Evolutionary conservation across 2,888 invertebrate genomes (phyloP), one percentile per base, ranked within the genome.

Genomic region (Epsilonema sp.): DNA sequence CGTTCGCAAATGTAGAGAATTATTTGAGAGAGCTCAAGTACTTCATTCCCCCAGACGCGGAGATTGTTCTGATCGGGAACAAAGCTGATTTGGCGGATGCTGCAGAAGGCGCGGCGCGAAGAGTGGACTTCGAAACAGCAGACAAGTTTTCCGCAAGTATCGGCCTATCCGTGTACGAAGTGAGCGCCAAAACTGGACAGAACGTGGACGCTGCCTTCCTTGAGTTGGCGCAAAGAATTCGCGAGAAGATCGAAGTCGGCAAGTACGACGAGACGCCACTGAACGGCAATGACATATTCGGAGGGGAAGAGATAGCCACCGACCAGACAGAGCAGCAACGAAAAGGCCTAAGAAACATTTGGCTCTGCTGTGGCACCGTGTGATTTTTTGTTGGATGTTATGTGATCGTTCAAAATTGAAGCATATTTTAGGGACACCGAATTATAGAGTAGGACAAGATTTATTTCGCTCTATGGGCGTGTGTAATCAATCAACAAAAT

Each of bases 81-180:
- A 50, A 50, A 26, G 39, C 49, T 4, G 50, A 50, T 46, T 43
- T 50, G n/a, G 4, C 26, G 2, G 50, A 46, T 24, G 23, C 31
- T n/a, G n/a, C n/a, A n/a, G n/a, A n/a, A n/a, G n/a, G n/a, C n/a
- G 37, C 22, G 46, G 13, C 16, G 31, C 39, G 20, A 20, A 5
- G 40, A 20, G 5, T 39, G 40, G 8, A 11, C n/a, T 11, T 39
- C 21, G 26, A 16, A 44, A n/a, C n/a, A 22, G 44, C 44, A 16
- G 44, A 44, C 20, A 36, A 26, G 20, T 36, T 44, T 16, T 44
- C 44, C 19, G 5, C 16, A 13, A 26, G 31, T 11, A n/a, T 22
- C 44, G 44, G 44, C 21, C 38, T 44, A 16, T 44, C 44, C 3
- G 36, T 44, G 20, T 44, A 37, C 44, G 44, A 44, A 24, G 24